Evolutionary conservation across 2,888 invertebrate genomes (phyloP), one percentile per base, ranked within the genome.

Genomic region (Allacma fusca): DNA sequence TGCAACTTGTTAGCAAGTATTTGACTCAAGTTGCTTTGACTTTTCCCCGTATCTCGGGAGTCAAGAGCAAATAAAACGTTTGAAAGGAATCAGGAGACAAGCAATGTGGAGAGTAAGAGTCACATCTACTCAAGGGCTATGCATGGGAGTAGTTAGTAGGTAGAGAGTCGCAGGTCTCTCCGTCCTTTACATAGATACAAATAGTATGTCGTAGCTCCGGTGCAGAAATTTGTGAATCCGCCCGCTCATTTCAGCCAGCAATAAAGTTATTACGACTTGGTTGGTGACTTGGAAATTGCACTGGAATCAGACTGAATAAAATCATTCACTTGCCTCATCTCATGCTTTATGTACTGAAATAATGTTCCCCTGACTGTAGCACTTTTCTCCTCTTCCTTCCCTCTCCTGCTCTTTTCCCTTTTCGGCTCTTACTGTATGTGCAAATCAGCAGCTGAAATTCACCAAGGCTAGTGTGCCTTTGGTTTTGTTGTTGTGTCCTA

Each of bases 281-380:
- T 71, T 71, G 71, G 71, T 71, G 57, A 71, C 71, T 71, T 71
- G 26, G 44, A 40, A 71, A 71, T 71, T 71, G 71, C 28, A 71
- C 44, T 43, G 57, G 71, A 71, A 71, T 71, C 71, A 71, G 71
- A 44, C 71, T 75, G 75, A 75, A 75, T 75, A 75, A 75, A 75
- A 75, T 75, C 75, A 75, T 75, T 75, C 75, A 75, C 75, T 75
- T 65, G 65, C 65, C 75, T 75, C 67, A 64, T 65, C 75, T 75
- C 75, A 65, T 75, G 75, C 75, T 75, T 75, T 75, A 75, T 75
- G 75, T 65, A 75, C 75, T 75, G 75, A 67, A 75, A 75, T 75
- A 75, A 75, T 67, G 65, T 75, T 65, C 75, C 44, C 28, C 28
- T 59, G n/a, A 21, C 16, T 72, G 34, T 67, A 5, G 67, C 62